Base-by-base conservation (phyloP, 2,888 invertebrate genomes). In the Kuschelorhynchus macadamiae region DNA sequence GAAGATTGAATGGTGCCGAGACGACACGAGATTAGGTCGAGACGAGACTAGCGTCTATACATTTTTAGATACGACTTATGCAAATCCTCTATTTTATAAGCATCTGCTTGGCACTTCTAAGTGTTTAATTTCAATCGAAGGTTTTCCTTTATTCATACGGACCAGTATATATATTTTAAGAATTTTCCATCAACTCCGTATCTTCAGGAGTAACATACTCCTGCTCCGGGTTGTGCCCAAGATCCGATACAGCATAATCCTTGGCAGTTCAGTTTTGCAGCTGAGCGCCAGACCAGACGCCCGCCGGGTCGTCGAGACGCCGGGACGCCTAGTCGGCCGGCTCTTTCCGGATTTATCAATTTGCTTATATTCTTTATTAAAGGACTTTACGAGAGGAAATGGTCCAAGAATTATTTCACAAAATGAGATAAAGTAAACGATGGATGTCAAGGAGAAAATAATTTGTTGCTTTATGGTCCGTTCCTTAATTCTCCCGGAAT, bases 231-330 rank as follows among this genome's bases (percentile, higher is more conserved):
- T n/a, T n/a, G n/a, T 25, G 25, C 36, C 36, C 9, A 12, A 36
- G 12, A 12, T 11, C 4, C 36, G 9, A 4, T 2, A 12, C 12
- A 73, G 68, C 75, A 77, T 79, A 80, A 80, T 80, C 77, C 78
- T 78, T 78, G 77, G 76, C 75, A 73, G 73, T 76, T 74, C 76
- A 77, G 75, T 76, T 77, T 77, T 76, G 76, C 79, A 78, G 77
- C 78, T 77, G 79, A 78, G 78, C 75, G 75, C 72, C 69, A 74
- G 78, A 74, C 77, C 74, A 78, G 79, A 78, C 78, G 78, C 76
- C 79, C 78, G 79, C 77, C 47, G 12, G 47, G 14, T 3, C 79
- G 76, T 78, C 76, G 71, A 77, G 80, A 78, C 80, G 75, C 73
- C 74, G 72, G 75, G 78, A 71, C 78, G 69, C 63, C 78, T 77